Percentiles rank a stretch among this genome's conserved stretches.
These are phyloP conservation scores for Oreochromis grahami DNA, from an alignment of 2,797 vertebrate genomes.

Conservation along the genomic window DNA sequence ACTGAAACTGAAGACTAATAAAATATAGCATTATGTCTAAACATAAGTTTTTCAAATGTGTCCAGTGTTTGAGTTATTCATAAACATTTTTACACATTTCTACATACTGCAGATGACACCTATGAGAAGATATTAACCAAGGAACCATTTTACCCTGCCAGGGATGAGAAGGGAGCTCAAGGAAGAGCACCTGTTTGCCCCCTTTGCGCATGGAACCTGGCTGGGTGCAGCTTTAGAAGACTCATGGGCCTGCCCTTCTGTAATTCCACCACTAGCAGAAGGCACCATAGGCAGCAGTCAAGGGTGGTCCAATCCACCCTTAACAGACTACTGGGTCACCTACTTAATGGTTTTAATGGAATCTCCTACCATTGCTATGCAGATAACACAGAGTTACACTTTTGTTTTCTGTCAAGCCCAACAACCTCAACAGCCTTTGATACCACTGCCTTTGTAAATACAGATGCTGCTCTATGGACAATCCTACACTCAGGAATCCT, in stretches of 20 bases:
- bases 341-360: background rate
- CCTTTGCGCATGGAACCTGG: background rate
- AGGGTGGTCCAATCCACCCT: background rate
- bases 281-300: background rate
- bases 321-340: background rate
- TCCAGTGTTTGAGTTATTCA: background rate
- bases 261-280: background rate
- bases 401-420: background rate
- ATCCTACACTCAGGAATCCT: background rate
- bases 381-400: background rate
- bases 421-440: background rate
- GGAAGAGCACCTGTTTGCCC: background rate
- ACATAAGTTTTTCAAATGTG: background rate
- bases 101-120: background rate
- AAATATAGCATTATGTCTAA: rapidly evolving
- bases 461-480: background rate
- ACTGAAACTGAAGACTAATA: background rate
- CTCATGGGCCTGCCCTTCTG: background rate
- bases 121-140: background rate
- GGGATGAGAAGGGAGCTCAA: background rate
- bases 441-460: background rate
- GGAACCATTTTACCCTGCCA: background rate
- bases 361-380: background rate
- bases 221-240: background rate
- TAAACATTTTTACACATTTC: background rate